These are phyloP conservation scores for Miichthys miiuy DNA, from an alignment of 2,797 vertebrate genomes.

Conservation along the genomic window DNA sequence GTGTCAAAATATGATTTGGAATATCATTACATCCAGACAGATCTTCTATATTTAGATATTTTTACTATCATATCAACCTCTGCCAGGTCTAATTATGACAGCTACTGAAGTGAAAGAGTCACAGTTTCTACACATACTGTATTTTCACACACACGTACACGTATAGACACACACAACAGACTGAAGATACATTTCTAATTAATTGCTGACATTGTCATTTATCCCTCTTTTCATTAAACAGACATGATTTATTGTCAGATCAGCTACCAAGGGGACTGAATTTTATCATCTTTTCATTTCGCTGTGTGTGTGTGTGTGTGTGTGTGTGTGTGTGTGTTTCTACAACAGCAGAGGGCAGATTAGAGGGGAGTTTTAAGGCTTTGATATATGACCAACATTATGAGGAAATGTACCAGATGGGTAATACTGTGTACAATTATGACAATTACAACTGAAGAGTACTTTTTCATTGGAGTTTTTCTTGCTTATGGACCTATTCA, in stretches of 20 bases:
- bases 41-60: conserved; percentile 53
- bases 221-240: conserved; percentile 80
- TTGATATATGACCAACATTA: conserved; percentile 75
- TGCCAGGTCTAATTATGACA: conserved; percentile 76
- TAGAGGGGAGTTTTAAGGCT: conserved; percentile 68
- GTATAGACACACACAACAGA: conserved; percentile 16
- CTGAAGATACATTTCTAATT: conserved; percentile 79
- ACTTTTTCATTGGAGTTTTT: conserved; percentile 65
- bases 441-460: conserved; percentile 69
- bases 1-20: conserved; percentile 63
- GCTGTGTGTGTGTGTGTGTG: conserved; percentile 22
- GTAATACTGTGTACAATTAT: conserved; percentile 69
- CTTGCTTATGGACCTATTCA: conserved; percentile 54
- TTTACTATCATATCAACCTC: conserved; percentile 62
- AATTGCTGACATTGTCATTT: conserved; percentile 81
- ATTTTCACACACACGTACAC: not conserved
- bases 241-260: conserved; percentile 82
- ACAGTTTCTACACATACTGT: conserved; percentile 27
- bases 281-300: conserved; percentile 70
- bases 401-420: conserved; percentile 70
- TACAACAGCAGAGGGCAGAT: conserved; percentile 64
- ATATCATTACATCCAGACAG: conserved; percentile 48
- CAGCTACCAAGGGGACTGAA: conserved; percentile 61
- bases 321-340: conserved; percentile 9
- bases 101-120: conserved; percentile 58